phyloP scores from a whole-genome alignment of 2,113 vertebrate genomes.

The Dipodomys merriami region DNA sequence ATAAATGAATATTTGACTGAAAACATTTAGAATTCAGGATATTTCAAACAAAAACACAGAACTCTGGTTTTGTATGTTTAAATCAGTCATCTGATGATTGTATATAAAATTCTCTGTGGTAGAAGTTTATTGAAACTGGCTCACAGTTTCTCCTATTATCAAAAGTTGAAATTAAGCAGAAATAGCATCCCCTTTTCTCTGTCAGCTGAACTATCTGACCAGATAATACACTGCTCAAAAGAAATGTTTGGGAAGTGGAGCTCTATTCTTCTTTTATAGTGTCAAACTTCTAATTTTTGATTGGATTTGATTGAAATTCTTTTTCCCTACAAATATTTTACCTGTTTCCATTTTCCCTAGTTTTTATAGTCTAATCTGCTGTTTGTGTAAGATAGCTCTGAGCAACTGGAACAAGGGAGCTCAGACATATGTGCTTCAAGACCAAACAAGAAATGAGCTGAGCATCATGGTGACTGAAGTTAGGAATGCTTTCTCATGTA shows the following conservation, averaged over 20 bases:
- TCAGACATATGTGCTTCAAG: neutral
- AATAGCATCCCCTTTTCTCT: neutral
- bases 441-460: neutral
- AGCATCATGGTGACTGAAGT: neutral
- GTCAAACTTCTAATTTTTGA: neutral
- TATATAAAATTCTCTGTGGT: neutral
- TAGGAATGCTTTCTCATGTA: neutral
- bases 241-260: neutral
- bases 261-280: neutral
- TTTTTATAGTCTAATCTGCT: neutral
- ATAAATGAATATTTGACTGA: slow-evolving; percentile 3
- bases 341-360: neutral
- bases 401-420: neutral
- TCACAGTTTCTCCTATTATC: neutral
- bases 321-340: neutral
- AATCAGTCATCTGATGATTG: neutral
- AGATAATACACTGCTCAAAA: neutral
- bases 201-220: neutral
- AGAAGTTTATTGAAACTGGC: neutral
- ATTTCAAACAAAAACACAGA: neutral
- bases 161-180: neutral
- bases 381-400: neutral
- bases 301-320: neutral
- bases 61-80: neutral
- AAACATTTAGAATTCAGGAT: neutral